A percentile compares a stretch with the other conserved stretches of the same genome.
These are phyloP conservation scores for Oxyruncus cristatus DNA, from an alignment of 2,113 vertebrate genomes.

Conservation along the genomic window DNA sequence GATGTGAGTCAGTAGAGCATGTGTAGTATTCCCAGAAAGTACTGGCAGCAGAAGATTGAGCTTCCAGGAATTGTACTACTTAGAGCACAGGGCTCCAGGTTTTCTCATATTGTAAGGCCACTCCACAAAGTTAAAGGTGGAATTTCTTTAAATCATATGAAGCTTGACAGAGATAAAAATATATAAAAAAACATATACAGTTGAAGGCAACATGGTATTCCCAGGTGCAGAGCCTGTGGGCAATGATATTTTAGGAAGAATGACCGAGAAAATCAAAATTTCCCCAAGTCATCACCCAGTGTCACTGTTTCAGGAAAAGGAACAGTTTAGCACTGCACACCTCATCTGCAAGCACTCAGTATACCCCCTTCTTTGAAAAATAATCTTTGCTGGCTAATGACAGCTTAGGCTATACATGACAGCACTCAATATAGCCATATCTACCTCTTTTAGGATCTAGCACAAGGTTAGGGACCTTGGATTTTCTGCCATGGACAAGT, in stretches of 20 bases:
- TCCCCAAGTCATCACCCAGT: neutral
- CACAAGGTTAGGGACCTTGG: neutral
- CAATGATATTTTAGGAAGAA: neutral
- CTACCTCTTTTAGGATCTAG: neutral
- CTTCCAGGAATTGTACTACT: conserved; percentile 19
- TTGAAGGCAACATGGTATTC: neutral
- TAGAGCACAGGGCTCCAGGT: neutral
- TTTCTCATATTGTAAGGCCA: neutral
- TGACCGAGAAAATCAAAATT: neutral
- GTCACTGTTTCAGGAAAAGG: neutral
- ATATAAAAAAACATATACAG: accelerated
- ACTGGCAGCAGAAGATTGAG: neutral
- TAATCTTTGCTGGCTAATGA: neutral
- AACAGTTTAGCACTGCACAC: neutral
- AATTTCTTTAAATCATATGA: neutral
- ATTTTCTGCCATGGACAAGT: neutral
- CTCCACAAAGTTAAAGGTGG: neutral
- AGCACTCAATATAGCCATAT: neutral
- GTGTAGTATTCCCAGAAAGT: neutral
- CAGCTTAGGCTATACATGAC: neutral
- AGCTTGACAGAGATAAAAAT: neutral
- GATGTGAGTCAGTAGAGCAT: neutral
- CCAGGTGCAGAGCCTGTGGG: accelerated
- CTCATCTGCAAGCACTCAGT: neutral
- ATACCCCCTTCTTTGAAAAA: neutral